These are phyloP conservation scores for Temnothorax rugatulus DNA, from an alignment of 2,888 invertebrate species.

Conservation along the genomic window DNA sequence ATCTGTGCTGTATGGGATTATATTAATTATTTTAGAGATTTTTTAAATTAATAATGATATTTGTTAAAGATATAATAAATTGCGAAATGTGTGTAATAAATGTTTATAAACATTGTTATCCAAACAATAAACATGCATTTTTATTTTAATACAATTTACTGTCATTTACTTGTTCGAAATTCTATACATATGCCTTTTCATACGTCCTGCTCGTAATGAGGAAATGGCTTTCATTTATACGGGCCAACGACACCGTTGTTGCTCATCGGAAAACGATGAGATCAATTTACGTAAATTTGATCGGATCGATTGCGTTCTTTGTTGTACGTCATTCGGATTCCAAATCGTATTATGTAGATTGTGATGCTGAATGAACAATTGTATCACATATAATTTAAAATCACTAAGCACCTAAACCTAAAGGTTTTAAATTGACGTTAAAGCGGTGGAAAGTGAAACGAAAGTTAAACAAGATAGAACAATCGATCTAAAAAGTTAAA, in stretches of 20 bases:
- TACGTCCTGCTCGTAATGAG: background rate
- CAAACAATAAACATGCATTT: background rate
- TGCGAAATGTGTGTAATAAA: background rate
- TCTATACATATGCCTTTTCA: background rate
- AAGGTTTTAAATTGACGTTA: background rate
- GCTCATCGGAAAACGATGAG: constrained; percentile 26
- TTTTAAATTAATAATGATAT: background rate
- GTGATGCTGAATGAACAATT: background rate
- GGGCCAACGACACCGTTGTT: constrained; percentile 43
- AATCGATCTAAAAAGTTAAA: background rate
- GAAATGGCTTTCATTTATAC: constrained; percentile 31
- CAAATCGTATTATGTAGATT: background rate
- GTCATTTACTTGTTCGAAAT: background rate
- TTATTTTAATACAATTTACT: constrained; percentile 16
- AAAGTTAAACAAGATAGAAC: background rate
- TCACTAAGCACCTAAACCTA: background rate
- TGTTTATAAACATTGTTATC: background rate
- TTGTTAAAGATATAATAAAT: background rate
- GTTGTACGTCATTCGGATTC: constrained; percentile 21
- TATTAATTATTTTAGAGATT: background rate
- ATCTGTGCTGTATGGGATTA: too few relatives aligned
- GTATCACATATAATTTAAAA: background rate
- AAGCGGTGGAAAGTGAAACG: background rate
- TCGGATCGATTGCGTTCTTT: constrained; percentile 43
- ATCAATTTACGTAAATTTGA: constrained; percentile 53